A percentile compares a stretch with the other conserved stretches of the same genome.
Conservation (phyloP, 53 echinoderm and acorn worm species). For the Paracentrotus lividus region DNA sequence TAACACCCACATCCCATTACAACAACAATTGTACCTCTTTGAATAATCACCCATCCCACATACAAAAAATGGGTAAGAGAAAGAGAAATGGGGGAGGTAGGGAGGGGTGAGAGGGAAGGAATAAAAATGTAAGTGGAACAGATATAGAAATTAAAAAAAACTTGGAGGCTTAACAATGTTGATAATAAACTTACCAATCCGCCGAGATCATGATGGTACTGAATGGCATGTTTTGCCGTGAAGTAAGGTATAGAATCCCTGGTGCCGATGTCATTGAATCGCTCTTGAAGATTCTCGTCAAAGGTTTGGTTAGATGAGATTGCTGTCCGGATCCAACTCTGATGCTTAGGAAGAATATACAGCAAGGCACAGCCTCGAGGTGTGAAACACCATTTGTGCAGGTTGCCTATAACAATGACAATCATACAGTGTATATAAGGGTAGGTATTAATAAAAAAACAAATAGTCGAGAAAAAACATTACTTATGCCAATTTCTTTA, state of each 20-base stretch:
- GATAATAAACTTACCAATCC: slow-evolving; percentile 76
- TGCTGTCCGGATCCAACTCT: slow-evolving; percentile 67
- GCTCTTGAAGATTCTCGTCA: slow-evolving; percentile 53
- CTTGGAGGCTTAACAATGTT: not conserved
- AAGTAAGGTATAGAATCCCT: slow-evolving; percentile 76
- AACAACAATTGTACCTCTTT: too few relatives aligned
- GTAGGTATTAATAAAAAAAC: too few relatives aligned
- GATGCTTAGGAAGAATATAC: slow-evolving; percentile 79
- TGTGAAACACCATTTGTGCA: slow-evolving; percentile 85
- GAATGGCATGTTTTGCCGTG: slow-evolving; percentile 70
- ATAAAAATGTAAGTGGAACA: not conserved
- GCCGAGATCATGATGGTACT: slow-evolving; percentile 74
- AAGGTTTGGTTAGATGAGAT: slow-evolving; percentile 66
- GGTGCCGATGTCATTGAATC: slow-evolving; percentile 75
- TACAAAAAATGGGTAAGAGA: too few relatives aligned
- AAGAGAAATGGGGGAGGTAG: not conserved
- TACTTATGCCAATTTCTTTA: too few relatives aligned
- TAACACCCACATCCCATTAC: too few relatives aligned
- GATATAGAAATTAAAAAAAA: not conserved
- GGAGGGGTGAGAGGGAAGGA: not conserved
- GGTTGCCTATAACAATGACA: slow-evolving; percentile 82
- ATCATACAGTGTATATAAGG: too few relatives aligned
- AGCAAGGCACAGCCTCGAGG: slow-evolving; percentile 85
- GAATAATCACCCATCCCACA: too few relatives aligned
- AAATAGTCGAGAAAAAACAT: too few relatives aligned